Evolutionary conservation across 2,113 vertebrate species (phyloP), one percentile per base, ranked within the genome.

Genomic region (Eptesicus fuscus): DNA sequence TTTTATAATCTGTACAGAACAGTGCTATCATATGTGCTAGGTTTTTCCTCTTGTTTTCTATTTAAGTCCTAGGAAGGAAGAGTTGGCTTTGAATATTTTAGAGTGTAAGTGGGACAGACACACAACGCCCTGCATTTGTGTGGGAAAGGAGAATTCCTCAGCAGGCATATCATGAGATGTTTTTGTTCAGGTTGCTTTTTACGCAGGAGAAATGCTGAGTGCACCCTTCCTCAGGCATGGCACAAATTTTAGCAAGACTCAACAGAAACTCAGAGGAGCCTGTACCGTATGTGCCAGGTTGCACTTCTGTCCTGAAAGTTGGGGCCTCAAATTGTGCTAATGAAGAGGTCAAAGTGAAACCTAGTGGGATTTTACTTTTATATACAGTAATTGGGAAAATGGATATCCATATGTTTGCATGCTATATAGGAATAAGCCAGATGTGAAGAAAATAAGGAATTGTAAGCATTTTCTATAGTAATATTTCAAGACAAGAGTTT

Each of bases 161-260:
- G 71, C 40, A 87, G 40, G 77, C 16, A n/a, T 18, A 18, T 9
- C 23, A n/a, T 23, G n/a, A 77, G 30, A 77, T 70, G n/a, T 20
- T 84, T 74, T 85, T 30, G 63, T 79, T 92, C 42, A 9, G 67
- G n/a, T 84, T 93, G 71, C 3, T 67, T 80, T 85, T 70, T 56
- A 73, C 40, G 47, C 91, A 92, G 23, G 69, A 76, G 74, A 97
- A 97, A 83, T 95, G 89, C 96, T 95, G 96, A 96, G 67, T 40
- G 7, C 59, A 69, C 14, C 88, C 91, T 95, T 96, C 84, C 71
- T 83, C 63, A 88, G 95, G 95, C 83, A 65, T 37, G 77, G 74
- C 73, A 44, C 71, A 74, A 32, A 94, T 93, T 97, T 97, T 79
- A 98, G 73, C 67, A 82, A 73, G 40, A 93, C 18, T 91, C 89